Conservation (phyloP, 2,888 invertebrate genomes). For the Masnerella sp. region DNA sequence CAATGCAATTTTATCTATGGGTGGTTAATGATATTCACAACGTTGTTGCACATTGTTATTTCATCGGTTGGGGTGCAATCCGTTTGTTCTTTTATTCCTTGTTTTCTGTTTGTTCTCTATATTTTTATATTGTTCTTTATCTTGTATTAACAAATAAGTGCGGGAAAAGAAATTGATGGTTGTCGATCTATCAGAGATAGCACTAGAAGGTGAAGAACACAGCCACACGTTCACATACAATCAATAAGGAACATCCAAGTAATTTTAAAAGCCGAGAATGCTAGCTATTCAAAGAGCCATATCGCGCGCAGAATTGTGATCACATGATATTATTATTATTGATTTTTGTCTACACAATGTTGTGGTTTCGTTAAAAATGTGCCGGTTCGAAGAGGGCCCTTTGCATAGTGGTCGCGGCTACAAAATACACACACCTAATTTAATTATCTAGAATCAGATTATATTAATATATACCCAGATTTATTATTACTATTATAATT, state of each 20-base stretch:
- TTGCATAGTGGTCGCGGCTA: slow-evolving; percentile 73
- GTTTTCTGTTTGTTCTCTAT: slow-evolving; percentile 63
- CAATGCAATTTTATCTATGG: slow-evolving; percentile 72
- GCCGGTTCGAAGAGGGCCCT: slow-evolving; percentile 66
- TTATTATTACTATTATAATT: slow-evolving; percentile 61
- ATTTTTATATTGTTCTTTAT: slow-evolving; percentile 59
- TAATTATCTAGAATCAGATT: slow-evolving; percentile 71
- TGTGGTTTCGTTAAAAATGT: slow-evolving; percentile 37
- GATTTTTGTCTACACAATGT: slow-evolving; percentile 46
- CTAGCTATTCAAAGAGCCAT: slow-evolving; percentile 76
- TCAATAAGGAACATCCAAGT: slow-evolving; percentile 53
- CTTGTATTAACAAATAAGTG: slow-evolving; percentile 58
- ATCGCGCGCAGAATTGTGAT: slow-evolving; percentile 71
- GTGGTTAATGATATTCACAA: slow-evolving; percentile 71
- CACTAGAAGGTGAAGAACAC: slow-evolving; percentile 39
- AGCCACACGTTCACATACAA: slow-evolving; percentile 53
- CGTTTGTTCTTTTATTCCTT: slow-evolving; percentile 70
- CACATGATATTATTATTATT: slow-evolving; percentile 72
- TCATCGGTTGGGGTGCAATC: slow-evolving; percentile 75
- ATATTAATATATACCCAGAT: slow-evolving; percentile 76
- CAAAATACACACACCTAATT: slow-evolving; percentile 70
- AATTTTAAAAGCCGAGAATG: slow-evolving; percentile 62
- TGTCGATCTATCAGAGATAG: slow-evolving; percentile 43
- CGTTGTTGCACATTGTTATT: slow-evolving; percentile 75
- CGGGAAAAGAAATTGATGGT: slow-evolving; percentile 23